Evolutionary conservation across 2,888 invertebrate species (phyloP).

Genomic region (Acanthosepion esculentum): DNA sequence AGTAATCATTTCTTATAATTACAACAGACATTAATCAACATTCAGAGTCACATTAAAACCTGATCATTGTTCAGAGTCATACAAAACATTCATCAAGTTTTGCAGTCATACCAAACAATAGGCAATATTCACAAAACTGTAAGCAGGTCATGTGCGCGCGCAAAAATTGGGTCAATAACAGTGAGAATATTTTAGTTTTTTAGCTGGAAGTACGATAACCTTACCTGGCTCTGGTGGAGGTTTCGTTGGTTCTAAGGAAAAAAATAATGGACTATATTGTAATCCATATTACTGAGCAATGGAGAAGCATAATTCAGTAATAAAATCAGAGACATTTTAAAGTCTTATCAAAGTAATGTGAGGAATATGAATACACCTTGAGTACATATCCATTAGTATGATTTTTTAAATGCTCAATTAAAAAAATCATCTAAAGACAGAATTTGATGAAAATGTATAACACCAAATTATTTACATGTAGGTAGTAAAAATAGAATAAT

Average conservation of each 20-base stretch:
- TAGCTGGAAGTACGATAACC: not conserved
- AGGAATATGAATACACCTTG: not conserved
- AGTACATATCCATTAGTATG: not conserved
- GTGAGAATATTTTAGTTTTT: not conserved
- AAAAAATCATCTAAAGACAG: not conserved
- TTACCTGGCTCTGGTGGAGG: conserved; percentile 45
- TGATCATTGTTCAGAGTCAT: not conserved
- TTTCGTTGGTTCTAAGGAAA: conserved; percentile 41
- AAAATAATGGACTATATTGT: conserved; percentile 15
- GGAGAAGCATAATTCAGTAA: not conserved
- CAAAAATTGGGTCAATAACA: not conserved
- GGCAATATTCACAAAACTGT: not conserved
- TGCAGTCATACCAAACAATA: not conserved
- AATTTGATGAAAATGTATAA: not conserved
- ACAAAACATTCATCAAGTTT: not conserved
- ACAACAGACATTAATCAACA: not conserved
- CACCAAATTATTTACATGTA: not conserved
- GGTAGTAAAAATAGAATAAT: too few species aligned
- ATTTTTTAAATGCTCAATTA: not conserved
- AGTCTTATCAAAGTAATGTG: not conserved
- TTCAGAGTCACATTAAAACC: not conserved
- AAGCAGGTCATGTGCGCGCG: not conserved
- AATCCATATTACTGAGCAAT: not conserved
- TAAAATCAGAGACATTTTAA: not conserved
- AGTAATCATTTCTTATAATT: not conserved